Evolutionary conservation across 2,888 invertebrate species (phyloP), one percentile per base, ranked within the genome.

Genomic region (Fragum whitleyi): DNA sequence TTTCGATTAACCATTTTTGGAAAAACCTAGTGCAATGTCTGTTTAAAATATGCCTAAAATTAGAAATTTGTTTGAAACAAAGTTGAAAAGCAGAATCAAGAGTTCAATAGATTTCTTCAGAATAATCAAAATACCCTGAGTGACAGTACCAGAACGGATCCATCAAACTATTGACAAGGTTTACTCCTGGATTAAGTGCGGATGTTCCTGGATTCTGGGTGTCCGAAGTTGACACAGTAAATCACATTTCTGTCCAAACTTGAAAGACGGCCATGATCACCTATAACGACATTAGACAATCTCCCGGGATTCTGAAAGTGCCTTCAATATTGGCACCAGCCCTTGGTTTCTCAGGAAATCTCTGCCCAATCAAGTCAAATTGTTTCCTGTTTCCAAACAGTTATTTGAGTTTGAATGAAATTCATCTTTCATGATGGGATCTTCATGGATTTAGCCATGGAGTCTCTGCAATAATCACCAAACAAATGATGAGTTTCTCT

Each of bases 131-230:
- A 9, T 36, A 36, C 32, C 9, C 3, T 47, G 2, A 14, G 47
- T 47, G 47, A 47, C 47, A 47, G n/a, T 47, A 47, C 5, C 19
- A 14, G n/a, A 19, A n/a, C 47, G 1, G 29, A 61, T 65, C 65
- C 65, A 42, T 65, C 65, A 65, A 65, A 65, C 65, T 65, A 65
- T 65, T 23, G 65, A 65, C 65, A 21, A 39, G 65, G n/a, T 65
- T 65, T n/a, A 65, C 21, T 42, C 42, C 42, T 26, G 65, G 42
- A 42, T 65, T 65, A 39, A 65, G 23, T 21, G 32, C 42, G 39
- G 65, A 65, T 42, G 65, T 65, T 47, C 65, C 65, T 42, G 47
- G 47, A 47, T 65, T 65, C 42, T 7, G 11, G 42, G 42, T 42
- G 65, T 65, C 65, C 65, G 21, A 42, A 42, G 26, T 42, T 65